Percentiles rank a stretch among this genome's conserved stretches.
Conservation (phyloP, 1,140 invertebrate genomes). For the Heliconius himera region DNA sequence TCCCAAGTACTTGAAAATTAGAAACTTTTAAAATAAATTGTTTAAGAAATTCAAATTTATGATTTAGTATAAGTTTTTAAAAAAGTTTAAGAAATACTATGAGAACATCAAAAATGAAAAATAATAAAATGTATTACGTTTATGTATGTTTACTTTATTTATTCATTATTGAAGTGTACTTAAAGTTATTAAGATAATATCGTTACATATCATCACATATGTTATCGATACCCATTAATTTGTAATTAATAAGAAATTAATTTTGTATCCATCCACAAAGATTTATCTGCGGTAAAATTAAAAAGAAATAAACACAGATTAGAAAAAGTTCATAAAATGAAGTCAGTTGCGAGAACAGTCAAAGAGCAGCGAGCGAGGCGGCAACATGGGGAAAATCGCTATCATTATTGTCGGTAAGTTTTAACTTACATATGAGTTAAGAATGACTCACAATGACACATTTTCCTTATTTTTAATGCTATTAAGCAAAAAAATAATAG, state of each 20-base stretch:
- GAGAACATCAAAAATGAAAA: too few species aligned
- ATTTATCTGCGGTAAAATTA: conserved; percentile 17
- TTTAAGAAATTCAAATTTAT: too few species aligned
- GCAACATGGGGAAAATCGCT: neutral
- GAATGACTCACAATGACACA: neutral
- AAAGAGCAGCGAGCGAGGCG: neutral
- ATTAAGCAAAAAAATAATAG: too few species aligned
- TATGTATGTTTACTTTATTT: too few species aligned
- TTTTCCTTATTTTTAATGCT: neutral
- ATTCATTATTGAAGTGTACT: too few species aligned
- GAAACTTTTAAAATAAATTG: too few species aligned
- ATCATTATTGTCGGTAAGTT: neutral
- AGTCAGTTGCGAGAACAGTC: neutral
- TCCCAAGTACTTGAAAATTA: too few species aligned
- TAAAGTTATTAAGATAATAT: too few species aligned
- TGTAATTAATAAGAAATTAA: neutral
- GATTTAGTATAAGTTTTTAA: too few species aligned
- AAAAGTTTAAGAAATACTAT: too few species aligned
- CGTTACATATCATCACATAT: too few species aligned
- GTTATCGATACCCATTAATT: neutral
- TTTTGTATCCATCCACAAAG: conserved; percentile 6
- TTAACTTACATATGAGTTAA: neutral
- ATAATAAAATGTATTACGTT: too few species aligned
- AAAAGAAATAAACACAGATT: conserved; percentile 22
- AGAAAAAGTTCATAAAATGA: conserved; percentile 1